These are phyloP conservation scores for Streptopelia turtur DNA, from an alignment of 2,797 vertebrate species.

Conservation along the genomic window DNA sequence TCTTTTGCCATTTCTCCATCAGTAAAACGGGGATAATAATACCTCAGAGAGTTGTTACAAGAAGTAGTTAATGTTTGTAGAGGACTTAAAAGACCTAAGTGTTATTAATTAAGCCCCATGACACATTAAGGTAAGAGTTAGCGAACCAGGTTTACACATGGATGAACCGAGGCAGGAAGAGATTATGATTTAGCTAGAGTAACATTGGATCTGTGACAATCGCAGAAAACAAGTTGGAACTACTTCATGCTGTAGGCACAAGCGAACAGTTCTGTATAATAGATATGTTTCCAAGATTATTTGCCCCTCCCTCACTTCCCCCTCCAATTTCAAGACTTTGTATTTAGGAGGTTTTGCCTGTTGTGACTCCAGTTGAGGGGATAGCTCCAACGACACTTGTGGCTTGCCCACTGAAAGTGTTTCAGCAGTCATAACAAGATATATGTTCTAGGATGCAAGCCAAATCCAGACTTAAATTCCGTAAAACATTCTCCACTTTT, in stretches of 20 bases:
- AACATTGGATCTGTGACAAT: slow-evolving; percentile 53
- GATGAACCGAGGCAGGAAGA: slow-evolving; percentile 47
- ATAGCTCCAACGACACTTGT: slow-evolving; percentile 53
- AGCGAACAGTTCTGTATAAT: not conserved
- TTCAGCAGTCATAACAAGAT: slow-evolving; percentile 57
- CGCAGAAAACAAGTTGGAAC: slow-evolving; percentile 64
- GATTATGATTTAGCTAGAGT: slow-evolving; percentile 42
- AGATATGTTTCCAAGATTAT: slow-evolving; percentile 27
- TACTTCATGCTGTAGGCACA: slow-evolving; percentile 49
- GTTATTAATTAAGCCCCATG: slow-evolving; percentile 65
- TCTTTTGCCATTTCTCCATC: slow-evolving; percentile 30
- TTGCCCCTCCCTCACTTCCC: not conserved
- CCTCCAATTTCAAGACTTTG: not conserved
- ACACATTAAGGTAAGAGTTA: slow-evolving; percentile 59
- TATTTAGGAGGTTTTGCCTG: not conserved
- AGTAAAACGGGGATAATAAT: slow-evolving; percentile 56
- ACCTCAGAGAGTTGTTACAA: slow-evolving; percentile 55
- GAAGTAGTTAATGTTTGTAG: slow-evolving; percentile 62
- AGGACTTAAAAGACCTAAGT: slow-evolving; percentile 60
- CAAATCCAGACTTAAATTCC: slow-evolving; percentile 57
- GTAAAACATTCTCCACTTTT: slow-evolving; percentile 57
- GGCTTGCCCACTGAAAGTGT: slow-evolving; percentile 51
- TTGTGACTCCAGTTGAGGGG: slow-evolving; percentile 35
- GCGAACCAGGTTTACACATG: slow-evolving; percentile 46
- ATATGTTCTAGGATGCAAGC: slow-evolving; percentile 64